Base-by-base conservation (phyloP, 1,140 invertebrate species). In the Mesaphorura yosii region DNA sequence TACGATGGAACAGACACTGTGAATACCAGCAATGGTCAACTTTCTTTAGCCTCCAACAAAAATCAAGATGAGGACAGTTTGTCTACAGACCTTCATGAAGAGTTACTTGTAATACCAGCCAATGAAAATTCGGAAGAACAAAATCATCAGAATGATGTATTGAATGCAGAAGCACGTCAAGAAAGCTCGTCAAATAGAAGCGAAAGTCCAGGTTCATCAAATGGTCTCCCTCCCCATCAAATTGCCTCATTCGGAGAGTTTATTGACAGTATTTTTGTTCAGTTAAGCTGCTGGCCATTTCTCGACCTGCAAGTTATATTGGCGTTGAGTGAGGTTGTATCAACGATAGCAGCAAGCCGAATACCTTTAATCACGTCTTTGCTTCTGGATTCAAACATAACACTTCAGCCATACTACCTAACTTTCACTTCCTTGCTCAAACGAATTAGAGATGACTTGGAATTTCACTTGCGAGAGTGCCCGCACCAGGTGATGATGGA, bases 341-440 rank as follows among this genome's bases (percentile, higher is more conserved):
- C 58, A 1, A 46, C 42, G 3, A 31, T 62, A n/a, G 60, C 60
- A 2, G 22, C 34, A 3, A 59, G 57, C 29, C 50, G 60, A 0
- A 54, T 62, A 41, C 60, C 60, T 7, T 27, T 62, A 15, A 37
- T 62, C 12, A 54, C 22, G 17, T 53, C 57, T 1, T 34, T 62
- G 4, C 37, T 62, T 25, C 46, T 62, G 5, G 60, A 62, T 28
- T 17, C 57, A 1, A 49, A 38, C 3, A 23, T 62, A 14, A 59
- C 51, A n/a, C 23, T 62, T 2, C 60, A 62, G 26, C 60, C 60
- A 31, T 56, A 48, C 49, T 62, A 57, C 26, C 27, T 45, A 5
- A 56, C 53, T 17, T 59, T 62, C 23, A 42, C 44, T 23, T 53
- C 50, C 22, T 37, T 62, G 34, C 39, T 62, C 46, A 55, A 62